Evolutionary conservation across 1,140 invertebrate species (phyloP), one percentile per base, ranked within the genome.

Genomic region (Brachionus plicatilis): DNA sequence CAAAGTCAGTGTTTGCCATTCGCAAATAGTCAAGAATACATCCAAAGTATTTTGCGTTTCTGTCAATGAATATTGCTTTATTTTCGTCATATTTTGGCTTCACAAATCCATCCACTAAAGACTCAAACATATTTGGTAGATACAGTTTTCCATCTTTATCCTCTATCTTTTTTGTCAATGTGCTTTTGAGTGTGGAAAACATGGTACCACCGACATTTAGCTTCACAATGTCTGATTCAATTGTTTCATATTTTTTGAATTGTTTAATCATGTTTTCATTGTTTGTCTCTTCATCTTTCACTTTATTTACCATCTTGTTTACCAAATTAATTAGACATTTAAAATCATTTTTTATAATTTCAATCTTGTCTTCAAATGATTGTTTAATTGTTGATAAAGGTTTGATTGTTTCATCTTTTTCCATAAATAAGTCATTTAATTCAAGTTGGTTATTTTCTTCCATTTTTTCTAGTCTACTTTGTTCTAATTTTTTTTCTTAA

Each of bases 21-120:
- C 76, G 9, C n/a, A 79, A 20, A 79, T 79, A 79, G 29, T 79
- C 50, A n/a, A 79, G 33, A 41, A 79, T 60, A 37, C 41, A 53
- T 7, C 11, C 43, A 41, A 79, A 79, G 17, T 60, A 60, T 60
- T 41, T 56, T 20, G 50, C 29, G 37, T 79, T 56, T 47, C 76
- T 20, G 20, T 79, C 76, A 20, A 79, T 37, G 37, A 79, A 79
- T 17, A 79, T 79, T 33, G 29, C 27, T 17, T 79, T 60, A 41
- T 79, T 56, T 1, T 41, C 50, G 17, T 56, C 29, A 79, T 79
- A 60, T 41, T n/a, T 79, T 17, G 50, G 50, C 17, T 41, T 17
- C 14, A 60, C 41, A 56, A 33, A 79, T 37, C 50, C 50, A 37
- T 37, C 37, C 5, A 60, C 1, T 1, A 78, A 50, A 11, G n/a